Base-by-base conservation (phyloP, 2,888 invertebrate genomes). In the Dasysyrphus tricinctus region DNA sequence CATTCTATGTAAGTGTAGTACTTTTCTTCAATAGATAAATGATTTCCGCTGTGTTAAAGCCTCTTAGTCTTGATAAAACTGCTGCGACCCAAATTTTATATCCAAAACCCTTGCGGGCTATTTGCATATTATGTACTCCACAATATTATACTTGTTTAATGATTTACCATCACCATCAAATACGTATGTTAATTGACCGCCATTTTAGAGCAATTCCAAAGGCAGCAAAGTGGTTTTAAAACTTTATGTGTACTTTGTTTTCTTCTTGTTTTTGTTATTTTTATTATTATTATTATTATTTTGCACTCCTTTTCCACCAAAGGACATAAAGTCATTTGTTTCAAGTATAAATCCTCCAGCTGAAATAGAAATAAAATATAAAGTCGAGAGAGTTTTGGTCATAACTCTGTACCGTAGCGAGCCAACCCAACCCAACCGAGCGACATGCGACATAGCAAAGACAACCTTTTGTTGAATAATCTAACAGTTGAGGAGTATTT, bases 181-280 rank as follows among this genome's bases (percentile, higher is more conserved):
- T 78, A 78, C 73, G 82, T 78, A 82, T 78, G 78, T 78, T 78
- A 82, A 82, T 82, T 78, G 82, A 82, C 76, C 76, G 76, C 76
- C 70, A 76, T 81, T 76, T 72, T 19, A 76, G n/a, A 49, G 29
- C 16, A 65, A 79, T 42, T 65, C 34, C 37, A 47, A 34, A 75
- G 65, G 44, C 67, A 37, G 51, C 44, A 54, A 54, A 37, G 44
- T 61, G 19, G 56, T 81, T 76, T 81, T 37, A 69, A 76, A 70
- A 75, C 24, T 61, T 14, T 56, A 19, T 42, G n/a, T 32, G n/a
- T 32, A 34, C 14, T 19, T 11, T 19, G 12, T 37, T 14, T 56
- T 14, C 11, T 56, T 57, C 1, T 42, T 3, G 32, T 32, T 42
- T 7, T 47, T 19, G 12, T 69, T 47, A 32, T 69, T 34, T 32